Evolutionary conservation across 53 echinoderm and acorn worm genomes (phyloP), one percentile per base, ranked within the genome.

Genomic region (Actinopyga echinites): DNA sequence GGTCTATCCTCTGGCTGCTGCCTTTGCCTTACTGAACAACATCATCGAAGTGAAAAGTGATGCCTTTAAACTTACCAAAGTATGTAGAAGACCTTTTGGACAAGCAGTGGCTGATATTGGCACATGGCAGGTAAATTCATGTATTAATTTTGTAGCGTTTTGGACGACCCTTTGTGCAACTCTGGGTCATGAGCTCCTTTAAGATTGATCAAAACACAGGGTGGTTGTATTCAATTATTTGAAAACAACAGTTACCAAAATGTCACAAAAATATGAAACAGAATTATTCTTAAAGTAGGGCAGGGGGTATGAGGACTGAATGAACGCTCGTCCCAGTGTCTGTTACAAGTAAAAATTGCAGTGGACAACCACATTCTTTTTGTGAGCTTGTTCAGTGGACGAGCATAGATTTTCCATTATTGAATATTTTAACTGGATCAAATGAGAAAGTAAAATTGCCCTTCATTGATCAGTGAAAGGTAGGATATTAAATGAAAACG

Each of bases 1-100:
- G 0, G 99, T 99, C 13, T 99, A 95, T 43, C 99, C 99, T 6
- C 83, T 99, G 79, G 99, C 99, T 1, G 99, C 91, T 2, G 64
- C 92, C 59, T 99, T 92, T 86, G 99, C 95, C 13, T 65, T 95
- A 21, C 79, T 92, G 24, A 99, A 99, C 89, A 99, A 99, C 74
- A 79, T 99, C 52, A 92, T 99, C 36, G 99, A 99, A 82, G 85
- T 99, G 57, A 90, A 95, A 38, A 92, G 92, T 23, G 99, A 99
- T 52, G 99, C 95, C 80, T 99, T 99, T 68, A 99, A 99, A 84
- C 89, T 99, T 30, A 92, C 89, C 28, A 80, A 92, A 15, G 99
- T 99, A 20, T 92, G 92, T 63, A 92, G 95, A 82, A 86, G 99
- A 57, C 99, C 99, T 0, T 99, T 99, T 68, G 92, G 95, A 79